Evolutionary conservation across 2,888 invertebrate species (phyloP).

Genomic region (Acrocyrtus sp.): DNA sequence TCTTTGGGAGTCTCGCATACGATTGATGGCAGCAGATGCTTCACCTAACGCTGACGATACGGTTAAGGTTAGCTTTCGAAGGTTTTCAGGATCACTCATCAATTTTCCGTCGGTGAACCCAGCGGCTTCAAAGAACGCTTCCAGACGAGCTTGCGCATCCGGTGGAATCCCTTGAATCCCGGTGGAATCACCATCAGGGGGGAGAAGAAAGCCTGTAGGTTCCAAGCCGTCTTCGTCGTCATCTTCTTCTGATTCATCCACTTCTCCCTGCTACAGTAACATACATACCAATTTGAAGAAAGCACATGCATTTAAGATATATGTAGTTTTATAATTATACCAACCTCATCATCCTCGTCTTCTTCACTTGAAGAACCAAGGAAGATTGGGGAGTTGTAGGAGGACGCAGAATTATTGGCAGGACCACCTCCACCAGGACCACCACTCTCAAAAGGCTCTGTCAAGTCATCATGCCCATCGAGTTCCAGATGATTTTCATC

Average conservation of each 20-base stretch:
- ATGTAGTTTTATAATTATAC: conserved; percentile 2
- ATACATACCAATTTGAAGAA: too few relatives aligned
- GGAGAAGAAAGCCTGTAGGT: conserved; percentile 62
- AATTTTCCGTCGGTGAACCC: conserved; percentile 79
- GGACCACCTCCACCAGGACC: conserved; percentile 53
- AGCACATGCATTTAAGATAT: not conserved
- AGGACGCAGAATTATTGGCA: conserved; percentile 54
- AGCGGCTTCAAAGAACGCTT: conserved; percentile 94
- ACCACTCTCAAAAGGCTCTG: conserved; percentile 44
- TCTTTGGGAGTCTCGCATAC: conserved; percentile 76
- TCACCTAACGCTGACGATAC: conserved; percentile 96
- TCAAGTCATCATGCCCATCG: conserved; percentile 47
- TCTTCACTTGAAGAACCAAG: conserved; percentile 56
- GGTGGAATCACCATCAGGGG: conserved; percentile 59
- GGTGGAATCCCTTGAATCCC: conserved; percentile 69
- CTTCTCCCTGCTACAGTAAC: conserved; percentile 45
- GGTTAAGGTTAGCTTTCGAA: conserved; percentile 86
- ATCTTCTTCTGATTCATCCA: conserved; percentile 62
- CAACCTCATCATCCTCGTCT: conserved; percentile 59
- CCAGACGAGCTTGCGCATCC: conserved; percentile 89
- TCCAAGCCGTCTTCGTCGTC: conserved; percentile 62
- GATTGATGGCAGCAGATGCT: conserved; percentile 94
- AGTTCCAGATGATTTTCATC: conserved; percentile 51
- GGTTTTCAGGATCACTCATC: conserved; percentile 88
- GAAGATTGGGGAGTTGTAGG: conserved; percentile 56